Base-by-base conservation (phyloP, 2,888 invertebrate genomes). In the Mongoloraphidia duomilia region DNA sequence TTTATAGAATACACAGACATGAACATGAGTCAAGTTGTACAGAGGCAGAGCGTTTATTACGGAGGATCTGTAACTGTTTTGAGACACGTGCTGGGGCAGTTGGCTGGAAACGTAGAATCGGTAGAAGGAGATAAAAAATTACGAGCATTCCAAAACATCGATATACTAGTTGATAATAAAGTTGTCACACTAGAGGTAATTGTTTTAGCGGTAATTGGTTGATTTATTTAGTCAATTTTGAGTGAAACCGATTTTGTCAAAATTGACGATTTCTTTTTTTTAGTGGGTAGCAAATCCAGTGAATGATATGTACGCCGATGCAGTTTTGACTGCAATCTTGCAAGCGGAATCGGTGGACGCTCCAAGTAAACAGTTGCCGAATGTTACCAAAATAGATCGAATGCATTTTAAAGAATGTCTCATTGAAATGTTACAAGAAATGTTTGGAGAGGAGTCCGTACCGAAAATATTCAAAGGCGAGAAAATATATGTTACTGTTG, bases 241-340 rank as follows among this genome's bases (percentile, higher is more conserved):
- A n/a, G 3, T 11, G 17, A 11, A 9, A n/a, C n/a, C 17, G 8
- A 17, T 10, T 39, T 39, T 9, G 1, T 11, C 9, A n/a, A 9
- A 9, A 40, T 50, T 57, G 50, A 13, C 49, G 33, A 49, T 50
- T 26, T 52, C 53, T 42, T 53, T 47, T 55, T 58, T 60, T 49
- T 69, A 86, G 78, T 98, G 97, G 97, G 74, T 82, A 41, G 92
- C 95, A 8, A 89, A 86, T 62, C 95, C 97, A 1, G 85, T 95
- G 42, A 86, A 92, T 62, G 97, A 98, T 69, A 96, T 97, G 93
- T 97, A 86, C 69, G 96, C 97, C 34, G 97, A 98, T 72, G 88
- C 96, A 34, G 84, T 94, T 34, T 74, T 95, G 48, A 87, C 90
- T 0, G 91, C 86, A 41, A 75, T 95, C 38, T 73, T 97, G 58